Percentiles rank a stretch among this genome's conserved stretches.
Conservation (phyloP, 1,140 invertebrate genomes). For the Mercenaria mercenaria region DNA sequence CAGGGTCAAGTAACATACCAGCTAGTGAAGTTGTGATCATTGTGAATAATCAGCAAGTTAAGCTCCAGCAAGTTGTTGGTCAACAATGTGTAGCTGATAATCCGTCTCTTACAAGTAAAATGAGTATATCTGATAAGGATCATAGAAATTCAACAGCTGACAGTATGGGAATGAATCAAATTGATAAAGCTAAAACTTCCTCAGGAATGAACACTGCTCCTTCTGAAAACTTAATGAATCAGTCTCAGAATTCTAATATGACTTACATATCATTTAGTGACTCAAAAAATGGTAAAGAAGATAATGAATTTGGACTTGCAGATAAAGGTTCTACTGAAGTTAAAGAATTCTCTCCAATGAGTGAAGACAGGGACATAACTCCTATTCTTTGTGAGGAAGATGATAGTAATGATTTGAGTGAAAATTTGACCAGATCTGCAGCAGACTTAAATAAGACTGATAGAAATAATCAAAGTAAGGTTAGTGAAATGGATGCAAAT, state of each 20-base stretch:
- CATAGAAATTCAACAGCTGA: not conserved
- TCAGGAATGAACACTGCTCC: too few species aligned
- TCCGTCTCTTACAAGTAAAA: not conserved
- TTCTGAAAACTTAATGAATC: not conserved
- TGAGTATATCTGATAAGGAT: too few species aligned
- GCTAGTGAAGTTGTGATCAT: conserved; percentile 53
- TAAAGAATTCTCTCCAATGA: conserved; percentile 22
- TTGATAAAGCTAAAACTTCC: too few species aligned
- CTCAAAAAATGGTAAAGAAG: not conserved
- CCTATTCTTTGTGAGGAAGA: not conserved
- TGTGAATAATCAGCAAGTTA: conserved; percentile 42
- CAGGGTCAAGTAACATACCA: conserved; percentile 5
- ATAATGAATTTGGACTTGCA: not conserved
- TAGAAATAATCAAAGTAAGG: not conserved
- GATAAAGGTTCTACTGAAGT: not conserved
- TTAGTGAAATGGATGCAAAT: not conserved
- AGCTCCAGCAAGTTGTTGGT: conserved; percentile 20
- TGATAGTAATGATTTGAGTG: not conserved
- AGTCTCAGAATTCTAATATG: not conserved
- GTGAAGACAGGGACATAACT: conserved; percentile 12
- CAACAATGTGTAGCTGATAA: not conserved
- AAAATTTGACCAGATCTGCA: not conserved
- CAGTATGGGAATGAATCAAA: too few species aligned
- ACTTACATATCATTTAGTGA: not conserved
- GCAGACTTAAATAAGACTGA: too few species aligned